These are phyloP conservation scores for Stichodactyla helianthus DNA, from an alignment of 64 coral and sea anemone genomes.

Conservation along the genomic window DNA sequence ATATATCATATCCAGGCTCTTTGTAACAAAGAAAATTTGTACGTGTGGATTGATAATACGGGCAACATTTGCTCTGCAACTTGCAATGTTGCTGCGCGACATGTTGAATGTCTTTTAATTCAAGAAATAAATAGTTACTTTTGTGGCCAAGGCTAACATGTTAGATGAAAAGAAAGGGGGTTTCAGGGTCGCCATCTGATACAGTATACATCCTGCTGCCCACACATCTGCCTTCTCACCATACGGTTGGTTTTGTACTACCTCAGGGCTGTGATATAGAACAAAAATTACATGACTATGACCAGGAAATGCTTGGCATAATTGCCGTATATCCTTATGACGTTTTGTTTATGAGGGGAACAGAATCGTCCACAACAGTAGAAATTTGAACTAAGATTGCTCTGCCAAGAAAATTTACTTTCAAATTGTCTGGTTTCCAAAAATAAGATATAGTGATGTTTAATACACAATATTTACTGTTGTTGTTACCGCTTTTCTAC, in stretches of 20 bases:
- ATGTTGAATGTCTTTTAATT: not conserved
- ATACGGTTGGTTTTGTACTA: slow-evolving; percentile 90
- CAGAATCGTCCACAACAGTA: no score
- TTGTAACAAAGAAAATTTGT: not conserved
- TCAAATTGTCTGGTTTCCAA: no score
- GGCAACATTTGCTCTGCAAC: not conserved
- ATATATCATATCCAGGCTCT: no score
- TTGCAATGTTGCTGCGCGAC: no score
- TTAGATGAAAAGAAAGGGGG: slow-evolving; percentile 95
- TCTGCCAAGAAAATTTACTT: no score
- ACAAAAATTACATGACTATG: not conserved
- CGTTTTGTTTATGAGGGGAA: no score
- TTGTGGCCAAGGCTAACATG: slow-evolving; percentile 90
- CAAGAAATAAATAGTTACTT: slow-evolving; percentile 37
- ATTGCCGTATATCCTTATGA: no score
- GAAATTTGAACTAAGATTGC: no score
- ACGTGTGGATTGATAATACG: not conserved
- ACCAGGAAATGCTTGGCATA: no score
- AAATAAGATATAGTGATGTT: no score
- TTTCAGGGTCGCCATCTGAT: slow-evolving; percentile 94
- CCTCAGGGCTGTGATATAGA: slow-evolving; percentile 67
- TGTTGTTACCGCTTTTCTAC: no score
- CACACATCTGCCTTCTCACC: slow-evolving; percentile 98
- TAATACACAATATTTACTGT: no score
- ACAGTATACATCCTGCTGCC: slow-evolving; percentile 93